Percentiles rank a stretch among this genome's conserved stretches.
These are phyloP conservation scores for Tetropium fuscum DNA, from an alignment of 2,888 invertebrate species.

Conservation along the genomic window DNA sequence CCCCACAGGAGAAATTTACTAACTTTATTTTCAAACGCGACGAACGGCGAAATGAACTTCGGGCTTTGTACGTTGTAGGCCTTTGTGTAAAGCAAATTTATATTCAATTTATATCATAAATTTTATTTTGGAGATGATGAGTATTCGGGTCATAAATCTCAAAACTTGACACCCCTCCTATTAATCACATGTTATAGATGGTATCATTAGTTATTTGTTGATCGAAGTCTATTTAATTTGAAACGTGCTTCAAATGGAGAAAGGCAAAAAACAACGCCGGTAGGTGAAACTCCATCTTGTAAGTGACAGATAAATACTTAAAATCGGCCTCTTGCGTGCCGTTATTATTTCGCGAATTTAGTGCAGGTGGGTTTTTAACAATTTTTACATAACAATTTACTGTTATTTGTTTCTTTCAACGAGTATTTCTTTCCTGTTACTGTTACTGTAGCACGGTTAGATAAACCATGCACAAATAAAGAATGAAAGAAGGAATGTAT, in stretches of 20 bases:
- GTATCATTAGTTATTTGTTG: constrained; percentile 22
- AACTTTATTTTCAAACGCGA: constrained; percentile 34
- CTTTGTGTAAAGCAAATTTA: constrained; percentile 46
- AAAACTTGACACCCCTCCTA: constrained; percentile 29
- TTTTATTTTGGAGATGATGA: constrained; percentile 39
- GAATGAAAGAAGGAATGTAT: no score
- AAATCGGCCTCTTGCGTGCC: no score
- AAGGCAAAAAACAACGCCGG: background rate
- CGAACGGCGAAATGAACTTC: constrained; percentile 37
- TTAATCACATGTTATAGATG: constrained; percentile 33
- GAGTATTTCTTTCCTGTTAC: no score
- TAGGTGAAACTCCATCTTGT: no score
- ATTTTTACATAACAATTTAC: no score
- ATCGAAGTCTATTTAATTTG: constrained; percentile 22
- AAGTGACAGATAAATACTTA: no score
- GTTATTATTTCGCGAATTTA: no score
- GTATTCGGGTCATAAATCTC: constrained; percentile 31
- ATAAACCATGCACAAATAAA: no score
- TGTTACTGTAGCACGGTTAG: no score
- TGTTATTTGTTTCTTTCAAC: no score
- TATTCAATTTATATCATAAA: constrained; percentile 47
- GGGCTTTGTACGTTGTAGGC: constrained; percentile 33
- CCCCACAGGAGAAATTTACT: constrained; percentile 25
- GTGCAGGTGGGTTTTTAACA: no score
- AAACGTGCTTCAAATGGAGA: constrained; percentile 24